These are phyloP conservation scores for Ceyx cyanopectus DNA, from an alignment of 2,113 vertebrate genomes.

Conservation along the genomic window DNA sequence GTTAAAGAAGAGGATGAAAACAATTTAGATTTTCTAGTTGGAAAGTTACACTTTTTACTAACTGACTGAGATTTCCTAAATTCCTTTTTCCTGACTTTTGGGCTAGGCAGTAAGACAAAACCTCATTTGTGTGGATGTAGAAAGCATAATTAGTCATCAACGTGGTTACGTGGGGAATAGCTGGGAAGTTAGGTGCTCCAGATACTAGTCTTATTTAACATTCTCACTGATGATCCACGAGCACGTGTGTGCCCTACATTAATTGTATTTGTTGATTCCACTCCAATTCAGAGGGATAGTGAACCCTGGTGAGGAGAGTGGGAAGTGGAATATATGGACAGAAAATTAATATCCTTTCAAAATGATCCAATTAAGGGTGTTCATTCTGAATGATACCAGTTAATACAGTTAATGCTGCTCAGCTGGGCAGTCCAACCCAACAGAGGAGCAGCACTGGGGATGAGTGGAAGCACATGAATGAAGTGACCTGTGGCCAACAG, in stretches of 20 bases:
- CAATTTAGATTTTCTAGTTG: not conserved
- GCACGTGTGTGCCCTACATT: not conserved
- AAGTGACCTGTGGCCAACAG: not conserved
- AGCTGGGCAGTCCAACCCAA: not conserved
- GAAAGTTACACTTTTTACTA: not conserved
- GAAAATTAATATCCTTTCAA: constrained; percentile 46
- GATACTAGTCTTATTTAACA: constrained; percentile 46
- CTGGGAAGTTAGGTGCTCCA: constrained; percentile 30
- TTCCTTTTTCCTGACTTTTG: constrained; percentile 8
- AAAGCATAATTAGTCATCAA: constrained; percentile 31
- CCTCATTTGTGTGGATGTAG: constrained; percentile 5
- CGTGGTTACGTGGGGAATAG: constrained; percentile 8
- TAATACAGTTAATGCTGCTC: not conserved
- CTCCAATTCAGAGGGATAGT: constrained; percentile 26
- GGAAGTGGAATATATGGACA: constrained; percentile 30
- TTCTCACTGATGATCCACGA: constrained; percentile 46
- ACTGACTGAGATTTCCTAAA: not conserved
- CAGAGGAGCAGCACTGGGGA: not conserved
- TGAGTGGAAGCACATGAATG: not conserved
- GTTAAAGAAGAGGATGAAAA: not conserved
- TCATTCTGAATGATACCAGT: not conserved
- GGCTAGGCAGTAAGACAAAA: constrained; percentile 31
- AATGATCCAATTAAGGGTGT: constrained; percentile 43
- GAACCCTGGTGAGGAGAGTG: constrained; percentile 22
- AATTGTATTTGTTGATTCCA: constrained; percentile 27